Conservation (phyloP, 2,113 vertebrate genomes). For the Ondatra zibethicus region DNA sequence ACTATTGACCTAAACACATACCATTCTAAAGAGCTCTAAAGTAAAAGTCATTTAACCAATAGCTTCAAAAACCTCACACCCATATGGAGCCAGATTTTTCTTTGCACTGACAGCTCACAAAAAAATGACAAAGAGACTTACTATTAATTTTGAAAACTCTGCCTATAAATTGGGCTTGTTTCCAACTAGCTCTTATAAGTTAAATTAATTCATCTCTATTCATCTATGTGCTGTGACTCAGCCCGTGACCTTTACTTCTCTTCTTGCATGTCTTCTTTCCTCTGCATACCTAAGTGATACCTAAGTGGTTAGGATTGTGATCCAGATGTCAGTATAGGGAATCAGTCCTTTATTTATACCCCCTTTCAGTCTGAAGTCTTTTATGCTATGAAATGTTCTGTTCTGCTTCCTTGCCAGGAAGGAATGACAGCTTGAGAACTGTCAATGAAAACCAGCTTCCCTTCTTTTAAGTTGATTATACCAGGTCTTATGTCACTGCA, state of each 20-base stretch:
- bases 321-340: background rate
- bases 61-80: background rate
- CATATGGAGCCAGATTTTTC: background rate
- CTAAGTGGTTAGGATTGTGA: background rate
- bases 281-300: no score
- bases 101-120: background rate
- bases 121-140: background rate
- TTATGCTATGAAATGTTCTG: background rate
- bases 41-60: background rate
- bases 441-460: no score
- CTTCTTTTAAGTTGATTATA: background rate
- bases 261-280: background rate
- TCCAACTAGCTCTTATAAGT: background rate
- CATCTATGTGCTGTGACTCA: fast-evolving
- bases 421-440: background rate
- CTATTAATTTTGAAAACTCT: background rate
- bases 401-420: background rate
- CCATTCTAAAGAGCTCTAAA: background rate
- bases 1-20: background rate
- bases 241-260: background rate
- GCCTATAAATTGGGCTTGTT: background rate
- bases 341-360: background rate
- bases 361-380: no score
- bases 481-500: background rate
- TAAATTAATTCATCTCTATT: background rate